Percentiles rank a stretch among this genome's conserved stretches.
Evolutionary conservation across 2,113 vertebrate genomes (phyloP).

Genomic region (Oncorhynchus keta): DNA sequence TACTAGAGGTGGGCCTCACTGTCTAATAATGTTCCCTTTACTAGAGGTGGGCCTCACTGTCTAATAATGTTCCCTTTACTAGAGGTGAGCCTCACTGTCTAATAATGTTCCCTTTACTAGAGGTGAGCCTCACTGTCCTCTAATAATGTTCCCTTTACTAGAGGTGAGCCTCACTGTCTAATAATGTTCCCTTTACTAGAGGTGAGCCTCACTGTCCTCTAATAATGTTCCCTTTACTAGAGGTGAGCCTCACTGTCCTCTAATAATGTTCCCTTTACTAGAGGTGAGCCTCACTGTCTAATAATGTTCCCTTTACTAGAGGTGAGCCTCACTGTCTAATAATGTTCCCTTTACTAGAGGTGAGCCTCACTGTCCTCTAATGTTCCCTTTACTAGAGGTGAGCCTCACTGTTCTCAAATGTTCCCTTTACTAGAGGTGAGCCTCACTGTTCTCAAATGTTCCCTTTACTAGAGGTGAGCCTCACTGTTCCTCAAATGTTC

Average conservation of each 20-base stretch:
- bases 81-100: slow-evolving; percentile 73
- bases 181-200: slow-evolving; percentile 89
- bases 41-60: no score
- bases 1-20: no score
- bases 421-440: slow-evolving; percentile 29
- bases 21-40: no score
- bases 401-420: background rate
- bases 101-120: slow-evolving; percentile 87
- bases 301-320: slow-evolving; percentile 89
- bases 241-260: slow-evolving; percentile 72
- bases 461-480: no score
- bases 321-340: slow-evolving; percentile 62
- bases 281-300: slow-evolving; percentile 73
- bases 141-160: slow-evolving; percentile 84
- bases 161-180: slow-evolving; percentile 73
- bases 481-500: no score
- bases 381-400: slow-evolving; percentile 94
- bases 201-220: slow-evolving; percentile 62
- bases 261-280: slow-evolving; percentile 84
- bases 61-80: slow-evolving; percentile 84
- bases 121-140: slow-evolving; percentile 69
- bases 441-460: no score
- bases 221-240: slow-evolving; percentile 86
- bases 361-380: slow-evolving; percentile 42
- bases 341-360: slow-evolving; percentile 92